phyloP scores from a whole-genome alignment of 2,113 vertebrate species.

The Oreochromis spilurus region DNA sequence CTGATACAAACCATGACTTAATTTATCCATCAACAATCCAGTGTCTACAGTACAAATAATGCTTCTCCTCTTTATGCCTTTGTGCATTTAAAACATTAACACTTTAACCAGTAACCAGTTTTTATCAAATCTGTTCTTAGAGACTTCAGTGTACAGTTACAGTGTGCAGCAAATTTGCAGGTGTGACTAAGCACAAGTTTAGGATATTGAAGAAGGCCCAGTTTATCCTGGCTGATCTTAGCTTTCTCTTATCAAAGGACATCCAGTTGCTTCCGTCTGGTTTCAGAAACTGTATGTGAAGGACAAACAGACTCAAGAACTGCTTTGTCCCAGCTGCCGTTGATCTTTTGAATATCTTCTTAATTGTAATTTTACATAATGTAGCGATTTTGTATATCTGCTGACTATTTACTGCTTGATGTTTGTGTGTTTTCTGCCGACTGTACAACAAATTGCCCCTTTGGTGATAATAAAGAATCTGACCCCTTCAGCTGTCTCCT shows the following conservation, averaged over 20 bases:
- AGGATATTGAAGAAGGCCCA: neutral
- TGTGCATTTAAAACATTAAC: neutral
- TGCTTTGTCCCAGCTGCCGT: neutral
- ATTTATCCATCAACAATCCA: neutral
- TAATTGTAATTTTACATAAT: neutral
- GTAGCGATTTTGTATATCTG: neutral
- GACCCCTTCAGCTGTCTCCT: neutral
- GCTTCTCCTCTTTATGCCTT: neutral
- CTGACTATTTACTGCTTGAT: neutral
- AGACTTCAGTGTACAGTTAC: neutral
- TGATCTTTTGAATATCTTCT: neutral
- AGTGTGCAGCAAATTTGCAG: neutral
- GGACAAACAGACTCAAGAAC: neutral
- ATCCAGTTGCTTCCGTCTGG: neutral
- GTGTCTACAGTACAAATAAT: neutral
- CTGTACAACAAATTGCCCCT: neutral
- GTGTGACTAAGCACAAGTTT: neutral
- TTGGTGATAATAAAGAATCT: neutral
- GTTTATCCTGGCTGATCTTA: neutral
- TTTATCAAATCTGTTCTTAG: neutral
- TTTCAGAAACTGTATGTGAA: neutral
- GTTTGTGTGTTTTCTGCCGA: neutral
- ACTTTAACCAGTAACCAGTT: fast-evolving
- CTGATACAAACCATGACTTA: neutral
- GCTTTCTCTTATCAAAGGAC: neutral